Percentiles rank a stretch among this genome's conserved stretches.
These are phyloP conservation scores for Apodemia zela DNA, from an alignment of 2,888 invertebrate genomes.

Conservation along the genomic window DNA sequence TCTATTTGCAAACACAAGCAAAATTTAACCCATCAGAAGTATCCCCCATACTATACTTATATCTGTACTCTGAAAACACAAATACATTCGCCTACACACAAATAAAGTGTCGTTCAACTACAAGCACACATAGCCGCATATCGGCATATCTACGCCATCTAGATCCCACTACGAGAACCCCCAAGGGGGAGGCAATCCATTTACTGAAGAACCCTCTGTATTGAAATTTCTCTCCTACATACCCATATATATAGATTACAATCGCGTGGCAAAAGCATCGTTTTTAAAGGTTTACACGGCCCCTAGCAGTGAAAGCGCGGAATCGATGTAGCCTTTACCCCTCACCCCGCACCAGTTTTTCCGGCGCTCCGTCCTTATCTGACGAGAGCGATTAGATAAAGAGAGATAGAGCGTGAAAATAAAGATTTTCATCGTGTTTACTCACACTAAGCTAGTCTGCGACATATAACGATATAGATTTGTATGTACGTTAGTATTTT, in stretches of 20 bases:
- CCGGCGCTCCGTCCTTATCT: constrained; percentile 79
- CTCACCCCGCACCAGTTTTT: constrained; percentile 78
- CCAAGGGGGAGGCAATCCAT: constrained; percentile 80
- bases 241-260: constrained; percentile 71
- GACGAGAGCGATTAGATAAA: constrained; percentile 78
- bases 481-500: constrained; percentile 49
- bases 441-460: constrained; percentile 69
- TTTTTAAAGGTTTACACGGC: constrained; percentile 81
- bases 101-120: constrained; percentile 41
- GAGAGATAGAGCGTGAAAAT: constrained; percentile 81
- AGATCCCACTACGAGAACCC: constrained; percentile 79
- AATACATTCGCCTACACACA: constrained; percentile 51
- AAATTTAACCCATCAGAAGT: constrained; percentile 76
- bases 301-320: constrained; percentile 81
- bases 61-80: constrained; percentile 67
- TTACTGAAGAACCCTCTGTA: constrained; percentile 59
- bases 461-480: constrained; percentile 54
- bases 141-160: constrained; percentile 80
- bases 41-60: constrained; percentile 59
- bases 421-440: constrained; percentile 81
- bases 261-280: constrained; percentile 71
- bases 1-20: constrained; percentile 78
- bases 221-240: constrained; percentile 66
- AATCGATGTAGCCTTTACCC: constrained; percentile 81
- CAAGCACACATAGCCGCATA: constrained; percentile 65